These are phyloP conservation scores for Pagrus major DNA, from an alignment of 2,113 vertebrate species.

Conservation along the genomic window DNA sequence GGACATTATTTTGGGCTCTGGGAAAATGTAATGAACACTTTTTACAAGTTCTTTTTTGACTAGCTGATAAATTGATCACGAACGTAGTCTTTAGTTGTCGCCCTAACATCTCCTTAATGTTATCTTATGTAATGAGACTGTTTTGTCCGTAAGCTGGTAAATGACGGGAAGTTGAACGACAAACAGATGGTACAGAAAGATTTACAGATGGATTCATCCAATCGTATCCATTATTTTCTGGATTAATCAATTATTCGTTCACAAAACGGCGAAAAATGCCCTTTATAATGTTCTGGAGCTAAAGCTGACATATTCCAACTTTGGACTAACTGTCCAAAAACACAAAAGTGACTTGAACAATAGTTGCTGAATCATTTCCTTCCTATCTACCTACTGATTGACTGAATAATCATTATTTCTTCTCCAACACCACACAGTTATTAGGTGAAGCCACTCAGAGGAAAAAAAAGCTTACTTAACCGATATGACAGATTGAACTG, in stretches of 20 bases:
- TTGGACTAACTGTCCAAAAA: not conserved
- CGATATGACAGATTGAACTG: not conserved
- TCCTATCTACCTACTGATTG: not conserved
- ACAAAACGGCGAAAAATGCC: not conserved
- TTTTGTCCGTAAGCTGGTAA: not conserved
- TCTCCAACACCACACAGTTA: not conserved
- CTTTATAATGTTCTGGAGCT: not conserved
- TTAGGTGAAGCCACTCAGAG: not conserved
- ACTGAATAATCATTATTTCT: not conserved
- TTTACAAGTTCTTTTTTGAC: too few species aligned
- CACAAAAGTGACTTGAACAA: not conserved
- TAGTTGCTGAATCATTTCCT: not conserved
- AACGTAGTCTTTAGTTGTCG: too few species aligned
- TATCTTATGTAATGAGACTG: constrained; percentile 7
- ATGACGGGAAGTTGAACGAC: too few species aligned
- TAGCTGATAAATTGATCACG: too few species aligned
- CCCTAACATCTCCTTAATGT: not conserved
- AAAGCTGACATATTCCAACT: not conserved
- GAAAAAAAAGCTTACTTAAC: not conserved
- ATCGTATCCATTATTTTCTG: not conserved
- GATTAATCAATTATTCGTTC: not conserved
- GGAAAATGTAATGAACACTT: too few species aligned
- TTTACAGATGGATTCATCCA: not conserved
- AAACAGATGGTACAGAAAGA: not conserved
- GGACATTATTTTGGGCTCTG: too few species aligned